These are phyloP conservation scores for Danio aesculapii DNA, from an alignment of 2,797 vertebrate genomes.

Conservation along the genomic window DNA sequence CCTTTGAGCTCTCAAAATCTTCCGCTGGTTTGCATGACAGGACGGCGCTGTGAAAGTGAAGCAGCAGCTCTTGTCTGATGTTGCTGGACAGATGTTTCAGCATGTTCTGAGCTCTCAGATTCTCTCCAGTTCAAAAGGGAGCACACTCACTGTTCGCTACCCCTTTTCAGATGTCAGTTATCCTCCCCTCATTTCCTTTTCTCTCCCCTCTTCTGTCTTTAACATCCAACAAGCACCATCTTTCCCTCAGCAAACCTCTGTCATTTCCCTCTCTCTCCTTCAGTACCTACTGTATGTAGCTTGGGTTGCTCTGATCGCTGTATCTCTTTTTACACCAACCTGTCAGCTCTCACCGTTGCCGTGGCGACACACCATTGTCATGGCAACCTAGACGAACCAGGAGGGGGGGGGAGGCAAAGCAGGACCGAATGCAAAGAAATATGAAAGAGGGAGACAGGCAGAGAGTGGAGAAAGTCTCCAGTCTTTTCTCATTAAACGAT, in stretches of 20 bases:
- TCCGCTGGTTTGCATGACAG: not conserved
- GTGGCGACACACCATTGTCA: conserved; percentile 69
- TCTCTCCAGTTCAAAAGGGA: conserved; percentile 35
- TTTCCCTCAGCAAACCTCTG: conserved; percentile 6
- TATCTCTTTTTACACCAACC: conserved; percentile 69
- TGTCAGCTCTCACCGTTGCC: conserved; percentile 69
- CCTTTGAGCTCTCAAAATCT: not conserved
- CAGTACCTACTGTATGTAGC: conserved; percentile 53
- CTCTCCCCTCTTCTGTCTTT: conserved; percentile 32
- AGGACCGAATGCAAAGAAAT: conserved; percentile 44
- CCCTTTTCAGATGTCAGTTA: conserved; percentile 43
- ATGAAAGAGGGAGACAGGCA: conserved; percentile 33
- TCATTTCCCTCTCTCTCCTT: conserved; percentile 12
- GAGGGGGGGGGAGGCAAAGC: conserved; percentile 47
- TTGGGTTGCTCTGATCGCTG: conserved; percentile 61
- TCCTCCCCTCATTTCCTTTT: conserved; percentile 45
- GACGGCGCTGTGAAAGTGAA: conserved; percentile 19
- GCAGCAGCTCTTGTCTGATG: conserved; percentile 19
- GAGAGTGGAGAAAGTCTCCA: conserved; percentile 59
- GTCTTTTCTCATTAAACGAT: conserved; percentile 72
- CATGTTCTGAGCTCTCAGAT: conserved; percentile 32
- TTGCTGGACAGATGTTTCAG: conserved; percentile 41
- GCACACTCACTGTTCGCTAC: not conserved
- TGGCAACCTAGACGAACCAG: conserved; percentile 72
- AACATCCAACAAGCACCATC: conserved; percentile 5